Conservation (phyloP, 2,888 invertebrate species). For the Ornithoptera priamus region DNA sequence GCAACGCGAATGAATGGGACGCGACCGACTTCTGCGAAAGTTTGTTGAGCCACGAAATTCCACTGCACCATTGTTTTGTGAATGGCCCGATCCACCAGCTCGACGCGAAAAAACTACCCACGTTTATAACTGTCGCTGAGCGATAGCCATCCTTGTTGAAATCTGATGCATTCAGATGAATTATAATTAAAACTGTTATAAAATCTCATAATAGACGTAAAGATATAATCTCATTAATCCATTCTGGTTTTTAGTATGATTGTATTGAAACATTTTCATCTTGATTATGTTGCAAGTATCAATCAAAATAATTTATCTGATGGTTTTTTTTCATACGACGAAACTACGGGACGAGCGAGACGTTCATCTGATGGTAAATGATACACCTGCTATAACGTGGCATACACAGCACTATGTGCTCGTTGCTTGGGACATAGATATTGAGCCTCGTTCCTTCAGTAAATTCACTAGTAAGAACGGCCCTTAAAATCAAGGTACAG, state of each 20-base stretch:
- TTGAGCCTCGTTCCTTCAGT: no score
- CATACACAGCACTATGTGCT: no score
- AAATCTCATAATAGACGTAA: no score
- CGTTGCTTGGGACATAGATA: no score
- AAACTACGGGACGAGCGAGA: no score
- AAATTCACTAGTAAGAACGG: no score
- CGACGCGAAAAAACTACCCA: slow-evolving; percentile 10
- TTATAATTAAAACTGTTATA: slow-evolving; percentile 8
- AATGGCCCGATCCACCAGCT: slow-evolving; percentile 15
- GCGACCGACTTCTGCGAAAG: slow-evolving; percentile 59
- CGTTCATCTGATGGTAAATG: no score
- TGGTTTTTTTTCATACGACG: no score
- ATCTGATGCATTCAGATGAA: not conserved
- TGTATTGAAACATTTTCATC: not conserved
- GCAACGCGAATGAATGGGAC: slow-evolving; percentile 41
- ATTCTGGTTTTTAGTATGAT: not conserved
- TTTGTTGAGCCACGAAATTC: slow-evolving; percentile 64
- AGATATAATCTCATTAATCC: not conserved
- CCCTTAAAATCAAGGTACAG: no score
- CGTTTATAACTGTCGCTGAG: slow-evolving; percentile 4
- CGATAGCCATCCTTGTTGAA: not conserved
- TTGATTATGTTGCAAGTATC: no score
- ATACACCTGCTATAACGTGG: no score
- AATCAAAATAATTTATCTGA: no score
- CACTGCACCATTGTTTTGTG: slow-evolving; percentile 35